Evolutionary conservation across 2,797 vertebrate species (phyloP).

Genomic region (Onychomys arenicola): DNA sequence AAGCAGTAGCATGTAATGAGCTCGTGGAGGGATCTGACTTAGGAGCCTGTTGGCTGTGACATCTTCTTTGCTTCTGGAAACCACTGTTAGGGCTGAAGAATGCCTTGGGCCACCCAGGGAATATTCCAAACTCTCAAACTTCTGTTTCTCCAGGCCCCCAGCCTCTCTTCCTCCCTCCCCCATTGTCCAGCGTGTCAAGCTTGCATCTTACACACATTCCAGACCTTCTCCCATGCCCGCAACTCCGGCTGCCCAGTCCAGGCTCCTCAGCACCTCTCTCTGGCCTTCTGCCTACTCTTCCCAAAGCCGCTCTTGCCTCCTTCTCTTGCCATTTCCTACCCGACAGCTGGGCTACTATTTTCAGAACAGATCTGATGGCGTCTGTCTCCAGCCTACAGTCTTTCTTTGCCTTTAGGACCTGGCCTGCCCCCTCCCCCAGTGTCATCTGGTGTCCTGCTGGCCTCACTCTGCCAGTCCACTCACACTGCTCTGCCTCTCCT

Average conservation of each 20-base stretch:
- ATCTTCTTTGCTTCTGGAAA: constrained; percentile 56
- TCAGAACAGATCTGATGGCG: constrained; percentile 20
- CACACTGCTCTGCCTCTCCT: background rate
- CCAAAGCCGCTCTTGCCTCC: background rate
- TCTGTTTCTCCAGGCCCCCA: background rate
- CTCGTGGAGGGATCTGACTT: background rate
- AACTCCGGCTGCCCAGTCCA: background rate
- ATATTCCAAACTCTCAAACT: background rate
- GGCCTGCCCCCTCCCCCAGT: background rate
- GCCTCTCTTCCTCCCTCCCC: background rate
- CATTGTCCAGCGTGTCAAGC: background rate
- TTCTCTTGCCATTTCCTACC: constrained; percentile 1
- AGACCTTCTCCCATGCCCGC: background rate
- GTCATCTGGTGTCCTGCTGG: background rate
- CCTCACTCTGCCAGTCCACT: background rate
- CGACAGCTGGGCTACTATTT: constrained; percentile 14
- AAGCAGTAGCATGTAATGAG: background rate
- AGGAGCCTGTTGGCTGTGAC: background rate
- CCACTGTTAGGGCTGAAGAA: constrained; percentile 48
- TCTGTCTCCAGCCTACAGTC: background rate
- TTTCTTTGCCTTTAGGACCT: background rate
- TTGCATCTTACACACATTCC: background rate
- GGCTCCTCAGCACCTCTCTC: background rate
- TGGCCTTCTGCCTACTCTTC: background rate
- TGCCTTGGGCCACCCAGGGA: background rate